These are phyloP conservation scores for Phoxinus dragarum DNA, from an alignment of 2,797 vertebrate genomes.

Conservation along the genomic window DNA sequence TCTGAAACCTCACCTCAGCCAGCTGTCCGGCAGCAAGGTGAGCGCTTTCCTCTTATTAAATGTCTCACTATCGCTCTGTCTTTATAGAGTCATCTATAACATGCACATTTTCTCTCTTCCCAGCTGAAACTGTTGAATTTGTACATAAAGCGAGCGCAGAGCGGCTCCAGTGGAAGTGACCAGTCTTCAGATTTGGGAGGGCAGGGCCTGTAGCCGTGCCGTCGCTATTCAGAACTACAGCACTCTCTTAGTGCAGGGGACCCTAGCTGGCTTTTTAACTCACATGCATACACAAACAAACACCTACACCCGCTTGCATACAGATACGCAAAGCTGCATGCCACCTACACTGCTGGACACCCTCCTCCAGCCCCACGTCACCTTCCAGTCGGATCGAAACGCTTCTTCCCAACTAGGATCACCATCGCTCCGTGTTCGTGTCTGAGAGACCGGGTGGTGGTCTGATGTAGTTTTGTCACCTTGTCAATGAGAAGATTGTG, in stretches of 20 bases:
- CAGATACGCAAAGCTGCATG: slow-evolving; percentile 64
- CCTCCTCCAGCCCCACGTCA: slow-evolving; percentile 48
- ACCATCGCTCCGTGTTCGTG: slow-evolving; percentile 33
- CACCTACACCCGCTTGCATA: slow-evolving; percentile 63
- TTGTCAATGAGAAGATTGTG: slow-evolving; percentile 37
- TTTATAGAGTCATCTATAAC: neutral
- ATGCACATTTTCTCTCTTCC: slow-evolving; percentile 34
- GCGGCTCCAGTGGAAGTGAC: slow-evolving; percentile 86
- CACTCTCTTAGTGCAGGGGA: slow-evolving; percentile 52
- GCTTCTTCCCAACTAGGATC: slow-evolving; percentile 43
- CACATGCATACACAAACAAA: slow-evolving; percentile 60
- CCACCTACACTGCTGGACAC: slow-evolving; percentile 59
- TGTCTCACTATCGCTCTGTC: neutral
- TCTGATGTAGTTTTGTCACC: slow-evolving; percentile 54
- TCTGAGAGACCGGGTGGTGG: slow-evolving; percentile 42
- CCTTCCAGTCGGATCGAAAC: slow-evolving; percentile 51
- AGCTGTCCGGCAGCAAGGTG: slow-evolving; percentile 98
- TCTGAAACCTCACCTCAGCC: slow-evolving; percentile 95
- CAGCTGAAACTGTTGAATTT: slow-evolving; percentile 98
- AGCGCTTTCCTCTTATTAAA: slow-evolving; percentile 59
- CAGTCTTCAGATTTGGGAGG: slow-evolving; percentile 80
- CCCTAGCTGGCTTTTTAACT: slow-evolving; percentile 59
- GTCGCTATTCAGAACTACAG: slow-evolving; percentile 48
- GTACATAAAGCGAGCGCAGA: slow-evolving; percentile 97
- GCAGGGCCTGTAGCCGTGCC: slow-evolving; percentile 66